phyloP scores from a whole-genome alignment of 1,140 invertebrate genomes.

The Platyscapa corneri region DNA sequence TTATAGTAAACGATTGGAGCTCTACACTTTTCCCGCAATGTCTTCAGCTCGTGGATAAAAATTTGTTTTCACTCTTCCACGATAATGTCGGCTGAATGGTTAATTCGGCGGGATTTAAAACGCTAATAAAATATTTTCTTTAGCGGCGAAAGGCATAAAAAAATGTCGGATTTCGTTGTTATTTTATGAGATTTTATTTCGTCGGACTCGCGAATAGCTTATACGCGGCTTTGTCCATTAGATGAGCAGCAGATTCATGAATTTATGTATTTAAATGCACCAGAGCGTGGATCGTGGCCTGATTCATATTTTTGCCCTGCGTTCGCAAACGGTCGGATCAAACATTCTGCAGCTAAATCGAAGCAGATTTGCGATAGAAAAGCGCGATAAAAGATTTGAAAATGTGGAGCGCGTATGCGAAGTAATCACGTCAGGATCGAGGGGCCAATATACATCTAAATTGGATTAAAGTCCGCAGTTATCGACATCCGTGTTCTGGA shows the following conservation, averaged over 20 bases:
- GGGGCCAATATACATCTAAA: neutral
- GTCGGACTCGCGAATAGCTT: neutral
- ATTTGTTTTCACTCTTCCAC: too few relatives aligned
- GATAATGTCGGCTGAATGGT: too few relatives aligned
- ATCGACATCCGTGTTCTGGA: neutral
- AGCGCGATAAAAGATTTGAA: neutral
- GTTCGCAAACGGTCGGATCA: neutral
- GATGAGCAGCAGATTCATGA: neutral
- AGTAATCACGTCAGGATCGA: neutral
- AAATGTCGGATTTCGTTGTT: neutral
- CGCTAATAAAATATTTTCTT: neutral
- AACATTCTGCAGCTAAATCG: neutral
- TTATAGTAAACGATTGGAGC: too few relatives aligned
- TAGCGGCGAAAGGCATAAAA: neutral
- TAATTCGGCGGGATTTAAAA: neutral
- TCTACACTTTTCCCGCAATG: too few relatives aligned
- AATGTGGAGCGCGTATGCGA: neutral
- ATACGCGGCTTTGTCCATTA: neutral
- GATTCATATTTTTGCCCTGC: neutral
- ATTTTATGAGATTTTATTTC: neutral
- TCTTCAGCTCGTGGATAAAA: too few relatives aligned
- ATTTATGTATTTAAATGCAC: constrained; percentile 1
- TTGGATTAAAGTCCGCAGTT: neutral
- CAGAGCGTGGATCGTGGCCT: neutral
- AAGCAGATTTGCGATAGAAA: neutral